Evolutionary conservation across 2,888 invertebrate species (phyloP).

Genomic region (Teleiodes luculella): DNA sequence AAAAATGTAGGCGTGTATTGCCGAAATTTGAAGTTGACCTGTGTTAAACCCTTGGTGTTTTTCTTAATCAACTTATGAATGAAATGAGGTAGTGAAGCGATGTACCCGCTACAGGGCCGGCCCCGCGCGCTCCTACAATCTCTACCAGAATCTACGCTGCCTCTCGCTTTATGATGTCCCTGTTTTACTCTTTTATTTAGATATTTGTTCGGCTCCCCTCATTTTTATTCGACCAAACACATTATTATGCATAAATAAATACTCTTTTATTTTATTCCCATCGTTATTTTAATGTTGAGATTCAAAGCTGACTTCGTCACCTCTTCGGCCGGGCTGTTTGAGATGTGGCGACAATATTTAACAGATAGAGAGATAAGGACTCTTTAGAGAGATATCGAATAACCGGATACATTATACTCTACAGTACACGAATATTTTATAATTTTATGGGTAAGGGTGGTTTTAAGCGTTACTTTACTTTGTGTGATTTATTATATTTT

Average conservation of each 20-base stretch:
- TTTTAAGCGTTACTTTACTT: no score
- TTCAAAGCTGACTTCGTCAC: conserved; percentile 64
- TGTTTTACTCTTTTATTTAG: conserved; percentile 75
- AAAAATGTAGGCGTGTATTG: no score
- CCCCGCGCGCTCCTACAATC: conserved; percentile 51
- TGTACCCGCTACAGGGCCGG: conserved; percentile 62
- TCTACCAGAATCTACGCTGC: conserved; percentile 64
- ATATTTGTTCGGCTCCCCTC: conserved; percentile 69
- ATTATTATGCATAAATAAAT: conserved; percentile 74
- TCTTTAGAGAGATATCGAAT: conserved; percentile 66
- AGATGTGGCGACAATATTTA: conserved; percentile 69
- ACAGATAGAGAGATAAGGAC: conserved; percentile 67
- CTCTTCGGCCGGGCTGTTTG: conserved; percentile 53
- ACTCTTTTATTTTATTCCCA: conserved; percentile 70
- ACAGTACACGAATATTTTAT: conserved; percentile 42
- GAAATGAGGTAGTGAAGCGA: conserved; percentile 76
- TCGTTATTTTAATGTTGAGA: conserved; percentile 69
- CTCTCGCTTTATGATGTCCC: conserved; percentile 58
- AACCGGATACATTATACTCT: conserved; percentile 60
- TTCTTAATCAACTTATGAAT: conserved; percentile 53
- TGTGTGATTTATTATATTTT: no score
- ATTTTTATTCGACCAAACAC: conserved; percentile 70
- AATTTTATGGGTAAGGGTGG: conserved; percentile 51
- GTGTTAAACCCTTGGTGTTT: not conserved
- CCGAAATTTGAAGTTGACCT: no score